These are phyloP conservation scores for Cistogaster globosa DNA, from an alignment of 2,888 invertebrate species.

Conservation along the genomic window DNA sequence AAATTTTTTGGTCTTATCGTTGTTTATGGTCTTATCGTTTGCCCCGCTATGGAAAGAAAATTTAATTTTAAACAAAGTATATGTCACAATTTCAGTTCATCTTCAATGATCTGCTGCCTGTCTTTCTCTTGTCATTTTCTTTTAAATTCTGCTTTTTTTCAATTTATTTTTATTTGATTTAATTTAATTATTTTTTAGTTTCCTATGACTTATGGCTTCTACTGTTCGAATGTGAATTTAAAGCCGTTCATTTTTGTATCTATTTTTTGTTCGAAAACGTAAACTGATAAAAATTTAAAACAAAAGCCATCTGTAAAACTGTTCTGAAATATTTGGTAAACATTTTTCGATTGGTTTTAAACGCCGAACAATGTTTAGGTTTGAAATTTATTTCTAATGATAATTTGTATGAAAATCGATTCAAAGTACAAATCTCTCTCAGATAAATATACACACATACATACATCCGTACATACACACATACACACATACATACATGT, in stretches of 20 bases:
- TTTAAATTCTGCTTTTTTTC: too few relatives aligned
- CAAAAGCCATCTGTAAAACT: conserved; percentile 56
- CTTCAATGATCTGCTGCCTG: too few relatives aligned
- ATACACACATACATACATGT: background rate
- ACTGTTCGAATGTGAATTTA: background rate
- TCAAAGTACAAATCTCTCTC: background rate
- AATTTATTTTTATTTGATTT: too few relatives aligned
- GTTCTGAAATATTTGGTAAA: conserved; percentile 49
- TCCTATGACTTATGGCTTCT: background rate
- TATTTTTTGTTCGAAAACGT: background rate
- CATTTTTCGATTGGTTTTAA: conserved; percentile 42
- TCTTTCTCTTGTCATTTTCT: too few relatives aligned
- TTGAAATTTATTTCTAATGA: conserved; percentile 46
- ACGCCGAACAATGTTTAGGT: conserved; percentile 30
- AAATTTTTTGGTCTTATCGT: too few relatives aligned
- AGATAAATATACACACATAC: background rate
- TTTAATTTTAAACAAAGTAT: too few relatives aligned
- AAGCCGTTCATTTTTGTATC: background rate
- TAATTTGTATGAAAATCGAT: conserved; percentile 50
- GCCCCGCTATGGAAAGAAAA: too few relatives aligned
- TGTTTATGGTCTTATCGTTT: too few relatives aligned
- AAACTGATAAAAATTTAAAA: conserved; percentile 41
- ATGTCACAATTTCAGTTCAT: too few relatives aligned
- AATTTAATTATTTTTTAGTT: background rate
- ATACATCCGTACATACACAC: too few relatives aligned